phyloP scores from a whole-genome alignment of 2,113 vertebrate species.

The Chionis minor region DNA sequence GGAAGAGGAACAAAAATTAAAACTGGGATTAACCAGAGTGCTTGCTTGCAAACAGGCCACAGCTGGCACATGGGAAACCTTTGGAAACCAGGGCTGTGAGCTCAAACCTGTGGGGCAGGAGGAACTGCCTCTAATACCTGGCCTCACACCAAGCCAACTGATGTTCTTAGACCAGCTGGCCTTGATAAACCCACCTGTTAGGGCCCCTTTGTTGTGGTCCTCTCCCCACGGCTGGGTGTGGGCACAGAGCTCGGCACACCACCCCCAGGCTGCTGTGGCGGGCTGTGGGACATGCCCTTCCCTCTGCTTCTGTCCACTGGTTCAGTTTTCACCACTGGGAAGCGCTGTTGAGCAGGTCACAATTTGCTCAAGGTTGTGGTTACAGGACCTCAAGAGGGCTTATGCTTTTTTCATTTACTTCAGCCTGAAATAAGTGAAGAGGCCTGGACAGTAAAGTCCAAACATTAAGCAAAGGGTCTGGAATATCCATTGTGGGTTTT shows the following conservation, averaged over 20 bases:
- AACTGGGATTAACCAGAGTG: background rate
- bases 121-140: background rate
- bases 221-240: background rate
- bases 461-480: no score
- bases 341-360: background rate
- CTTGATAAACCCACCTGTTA: background rate
- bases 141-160: background rate
- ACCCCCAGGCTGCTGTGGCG: background rate
- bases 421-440: no score
- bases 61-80: background rate
- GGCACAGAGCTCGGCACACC: background rate
- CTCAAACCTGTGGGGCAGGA: background rate
- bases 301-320: background rate
- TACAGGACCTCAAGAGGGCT: no score
- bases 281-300: fast-evolving
- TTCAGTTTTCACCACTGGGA: background rate
- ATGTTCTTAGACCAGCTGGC: background rate
- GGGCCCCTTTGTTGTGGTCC: background rate
- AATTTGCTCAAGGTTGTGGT: no score
- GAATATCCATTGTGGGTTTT: no score
- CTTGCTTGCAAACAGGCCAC: background rate
- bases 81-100: background rate
- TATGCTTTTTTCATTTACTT: no score
- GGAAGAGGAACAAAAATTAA: background rate
- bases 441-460: no score